Evolutionary conservation across 92 coral and sea anemone genomes (phyloP).

Genomic region (Porites cylindrica): DNA sequence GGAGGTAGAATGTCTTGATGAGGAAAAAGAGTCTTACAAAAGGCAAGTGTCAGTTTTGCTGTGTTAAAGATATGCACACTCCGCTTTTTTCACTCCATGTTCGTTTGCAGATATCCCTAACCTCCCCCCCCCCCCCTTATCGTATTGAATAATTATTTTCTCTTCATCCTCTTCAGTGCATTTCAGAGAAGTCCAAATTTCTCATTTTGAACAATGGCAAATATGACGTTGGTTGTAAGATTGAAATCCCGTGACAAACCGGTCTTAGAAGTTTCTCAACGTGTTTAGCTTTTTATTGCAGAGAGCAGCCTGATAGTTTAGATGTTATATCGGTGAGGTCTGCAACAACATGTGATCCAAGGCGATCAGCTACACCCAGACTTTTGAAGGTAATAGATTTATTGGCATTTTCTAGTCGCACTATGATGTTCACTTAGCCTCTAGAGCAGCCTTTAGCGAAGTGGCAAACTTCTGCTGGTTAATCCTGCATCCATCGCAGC

Average conservation of each 20-base stretch:
- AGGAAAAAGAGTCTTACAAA: background rate
- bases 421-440: background rate
- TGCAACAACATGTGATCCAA: constrained; percentile 5
- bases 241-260: background rate
- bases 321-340: constrained; percentile 28
- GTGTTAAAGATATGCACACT: too few species aligned
- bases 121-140: too few species aligned
- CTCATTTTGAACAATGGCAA: too few species aligned
- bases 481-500: too few species aligned
- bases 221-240: too few species aligned
- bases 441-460: too few species aligned
- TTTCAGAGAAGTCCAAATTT: too few species aligned
- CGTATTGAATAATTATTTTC: too few species aligned
- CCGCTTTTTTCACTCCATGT: too few species aligned
- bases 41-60: background rate
- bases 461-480: too few species aligned
- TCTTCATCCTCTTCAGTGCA: too few species aligned
- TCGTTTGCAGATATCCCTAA: too few species aligned
- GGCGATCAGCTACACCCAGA: constrained; percentile 30
- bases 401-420: background rate
- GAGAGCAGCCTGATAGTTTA: constrained; percentile 18
- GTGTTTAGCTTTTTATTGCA: background rate
- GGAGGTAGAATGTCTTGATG: constrained; percentile 14
- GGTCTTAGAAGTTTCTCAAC: background rate
- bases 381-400: constrained; percentile 31